A percentile compares a stretch with the other conserved stretches of the same genome.
Conservation (phyloP, 2,888 invertebrate species). For the Drosophila mulleri region DNA sequence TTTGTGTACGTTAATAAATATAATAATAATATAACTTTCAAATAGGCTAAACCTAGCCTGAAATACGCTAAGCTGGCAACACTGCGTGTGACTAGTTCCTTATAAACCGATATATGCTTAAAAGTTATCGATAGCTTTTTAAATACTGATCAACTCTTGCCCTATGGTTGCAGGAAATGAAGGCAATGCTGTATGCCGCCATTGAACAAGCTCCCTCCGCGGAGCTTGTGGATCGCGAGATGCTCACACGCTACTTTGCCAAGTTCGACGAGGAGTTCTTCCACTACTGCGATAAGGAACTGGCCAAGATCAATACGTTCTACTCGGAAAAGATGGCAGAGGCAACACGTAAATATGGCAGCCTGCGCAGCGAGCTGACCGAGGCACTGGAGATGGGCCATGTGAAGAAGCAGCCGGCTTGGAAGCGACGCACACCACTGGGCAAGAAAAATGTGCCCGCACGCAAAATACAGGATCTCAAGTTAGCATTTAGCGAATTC, state of each 20-base stretch:
- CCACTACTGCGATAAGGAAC: constrained; percentile 93
- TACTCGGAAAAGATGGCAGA: constrained; percentile 96
- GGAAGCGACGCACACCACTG: constrained; percentile 84
- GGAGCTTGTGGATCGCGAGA: constrained; percentile 90
- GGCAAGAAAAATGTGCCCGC: constrained; percentile 86
- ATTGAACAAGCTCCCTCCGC: constrained; percentile 91
- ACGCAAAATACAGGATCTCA: constrained; percentile 92
- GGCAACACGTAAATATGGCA: constrained; percentile 92
- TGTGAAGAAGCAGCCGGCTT: constrained; percentile 83
- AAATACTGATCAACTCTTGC: neutral
- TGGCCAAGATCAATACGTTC: constrained; percentile 95
- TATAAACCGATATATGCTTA: neutral
- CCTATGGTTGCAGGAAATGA: constrained; percentile 89
- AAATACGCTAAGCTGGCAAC: no score
- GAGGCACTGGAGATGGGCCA: constrained; percentile 85
- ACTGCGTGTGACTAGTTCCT: neutral
- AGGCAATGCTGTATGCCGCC: constrained; percentile 92
- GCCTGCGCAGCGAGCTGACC: constrained; percentile 89
- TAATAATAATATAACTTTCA: no score
- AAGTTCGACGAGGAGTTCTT: constrained; percentile 95
- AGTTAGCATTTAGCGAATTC: constrained; percentile 95
- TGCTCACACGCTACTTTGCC: constrained; percentile 90
- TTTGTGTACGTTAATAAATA: no score
- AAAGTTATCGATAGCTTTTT: neutral
- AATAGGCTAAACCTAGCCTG: no score